Evolutionary conservation across 1,140 invertebrate genomes (phyloP).

Genomic region (Euura lappo): DNA sequence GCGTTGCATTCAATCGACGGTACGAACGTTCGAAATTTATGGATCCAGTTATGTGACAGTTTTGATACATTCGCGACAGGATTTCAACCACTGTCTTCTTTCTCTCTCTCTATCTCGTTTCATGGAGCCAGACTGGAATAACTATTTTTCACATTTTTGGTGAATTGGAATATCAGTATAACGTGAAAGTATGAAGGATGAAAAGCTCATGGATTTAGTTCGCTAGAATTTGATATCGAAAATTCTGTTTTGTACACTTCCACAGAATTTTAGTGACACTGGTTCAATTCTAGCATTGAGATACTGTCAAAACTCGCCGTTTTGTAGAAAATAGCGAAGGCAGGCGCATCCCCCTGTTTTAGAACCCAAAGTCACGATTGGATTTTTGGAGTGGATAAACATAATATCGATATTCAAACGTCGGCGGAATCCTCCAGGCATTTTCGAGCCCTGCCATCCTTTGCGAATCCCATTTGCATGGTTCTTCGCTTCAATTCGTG

Average conservation of each 20-base stretch:
- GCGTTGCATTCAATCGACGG: background rate
- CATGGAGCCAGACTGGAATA: too few relatives aligned
- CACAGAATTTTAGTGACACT: background rate
- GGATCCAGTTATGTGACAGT: background rate
- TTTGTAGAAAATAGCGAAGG: background rate
- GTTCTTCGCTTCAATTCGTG: too few relatives aligned
- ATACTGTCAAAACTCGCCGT: background rate
- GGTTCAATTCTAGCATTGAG: background rate
- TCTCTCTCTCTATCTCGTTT: too few relatives aligned
- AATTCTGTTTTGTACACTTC: too few relatives aligned
- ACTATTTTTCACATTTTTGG: too few relatives aligned
- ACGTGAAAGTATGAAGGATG: too few relatives aligned
- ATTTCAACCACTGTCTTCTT: too few relatives aligned
- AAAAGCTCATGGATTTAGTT: too few relatives aligned
- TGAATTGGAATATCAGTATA: too few relatives aligned
- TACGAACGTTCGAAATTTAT: background rate
- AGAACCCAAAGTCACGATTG: background rate
- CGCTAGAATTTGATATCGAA: too few relatives aligned
- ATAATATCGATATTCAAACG: background rate
- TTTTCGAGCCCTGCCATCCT: too few relatives aligned
- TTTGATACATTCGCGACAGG: background rate
- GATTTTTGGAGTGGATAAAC: background rate
- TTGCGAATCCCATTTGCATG: too few relatives aligned
- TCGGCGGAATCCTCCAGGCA: background rate
- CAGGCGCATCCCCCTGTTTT: background rate